These are phyloP conservation scores for Sinohyriopsis cumingii DNA, from an alignment of 2,888 invertebrate species.

Conservation along the genomic window DNA sequence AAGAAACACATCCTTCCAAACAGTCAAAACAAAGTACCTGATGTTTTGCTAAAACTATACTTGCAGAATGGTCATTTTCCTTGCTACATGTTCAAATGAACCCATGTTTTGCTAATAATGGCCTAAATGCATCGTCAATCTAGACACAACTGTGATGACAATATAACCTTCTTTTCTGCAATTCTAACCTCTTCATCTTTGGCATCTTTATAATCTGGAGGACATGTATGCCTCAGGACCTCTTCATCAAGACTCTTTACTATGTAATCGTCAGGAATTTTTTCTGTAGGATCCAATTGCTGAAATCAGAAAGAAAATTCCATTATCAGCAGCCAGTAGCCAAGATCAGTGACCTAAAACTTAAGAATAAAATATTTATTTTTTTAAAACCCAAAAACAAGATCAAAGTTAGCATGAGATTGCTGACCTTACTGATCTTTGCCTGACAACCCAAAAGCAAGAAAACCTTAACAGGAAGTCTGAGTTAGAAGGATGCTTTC, in stretches of 20 bases:
- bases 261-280: constrained; percentile 83
- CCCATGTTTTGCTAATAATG: neutral
- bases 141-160: neutral
- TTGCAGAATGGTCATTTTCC: no score
- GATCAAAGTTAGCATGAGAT: no score
- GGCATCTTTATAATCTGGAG: constrained; percentile 74
- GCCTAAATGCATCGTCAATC: neutral
- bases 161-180: neutral
- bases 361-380: no score
- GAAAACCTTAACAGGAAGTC: no score
- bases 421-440: no score
- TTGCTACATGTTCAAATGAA: neutral
- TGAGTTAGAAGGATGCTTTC: no score
- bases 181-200: constrained; percentile 81
- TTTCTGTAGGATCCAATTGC: constrained; percentile 69
- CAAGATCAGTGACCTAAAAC: no score
- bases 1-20: no score
- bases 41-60: no score
- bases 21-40: no score
- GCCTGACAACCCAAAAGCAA: no score
- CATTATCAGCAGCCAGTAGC: neutral
- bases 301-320: constrained; percentile 24
- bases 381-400: no score
- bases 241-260: constrained; percentile 82
- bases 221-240: constrained; percentile 80